Evolutionary conservation across 2,113 vertebrate species (phyloP), one percentile per base, ranked within the genome.

Genomic region (Leptocoma aspasia): DNA sequence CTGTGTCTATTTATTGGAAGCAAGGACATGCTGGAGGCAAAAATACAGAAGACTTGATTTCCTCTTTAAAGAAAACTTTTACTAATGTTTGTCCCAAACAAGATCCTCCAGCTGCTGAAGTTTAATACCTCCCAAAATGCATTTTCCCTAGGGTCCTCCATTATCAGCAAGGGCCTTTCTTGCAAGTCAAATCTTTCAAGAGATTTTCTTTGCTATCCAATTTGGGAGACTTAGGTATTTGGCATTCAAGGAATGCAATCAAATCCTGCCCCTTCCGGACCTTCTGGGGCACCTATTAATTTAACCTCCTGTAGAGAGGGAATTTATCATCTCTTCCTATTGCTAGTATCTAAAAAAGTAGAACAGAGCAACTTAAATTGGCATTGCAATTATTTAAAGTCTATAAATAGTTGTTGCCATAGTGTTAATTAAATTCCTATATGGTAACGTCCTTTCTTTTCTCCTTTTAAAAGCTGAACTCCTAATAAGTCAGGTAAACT

Each of bases 361-460:
- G 70, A 94, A 90, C 42, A 81, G 70, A 72, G 50, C 82, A 90
- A 95, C 89, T 94, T 82, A 87, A 94, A 96, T 81, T 92, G 86
- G 66, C 92, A 93, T 9, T 78, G 78, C 69, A 95, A 89, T 97
- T 96, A 95, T 56, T 96, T 85, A 78, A 82, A 82, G 49, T 20
- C 95, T 97, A 94, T 93, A 95, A 94, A 96, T 90, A 96, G 92
- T 56, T 82, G 65, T 72, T 96, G 80, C 57, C 73, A 73, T 47
- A 33, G 63, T 10, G 56, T 96, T 90, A 96, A 91, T 96, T 89
- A 80, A 95, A 92, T 70, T 60, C 18, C 57, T 95, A 47, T 59
- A 92, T 1, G 0, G 59, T 64, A 77, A 94, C 16, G 7, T 54
- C 78, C 84, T 85, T 72, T 92, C 33, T 93, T 82, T 84, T 42